Conservation (phyloP, 2,888 invertebrate genomes). For the Lymantria monacha region DNA sequence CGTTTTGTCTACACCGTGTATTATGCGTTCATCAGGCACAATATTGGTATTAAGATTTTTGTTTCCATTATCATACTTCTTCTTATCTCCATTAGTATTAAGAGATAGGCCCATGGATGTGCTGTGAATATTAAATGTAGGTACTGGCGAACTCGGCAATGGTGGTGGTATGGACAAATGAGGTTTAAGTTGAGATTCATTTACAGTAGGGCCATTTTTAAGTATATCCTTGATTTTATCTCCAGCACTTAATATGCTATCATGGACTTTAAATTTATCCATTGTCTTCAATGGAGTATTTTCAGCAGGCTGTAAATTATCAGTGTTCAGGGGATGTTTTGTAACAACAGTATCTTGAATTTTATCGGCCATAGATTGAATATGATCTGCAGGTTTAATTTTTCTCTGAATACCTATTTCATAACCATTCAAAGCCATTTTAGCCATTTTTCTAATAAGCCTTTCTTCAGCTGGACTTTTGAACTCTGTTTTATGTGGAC, state of each 20-base stretch:
- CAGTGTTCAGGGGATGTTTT: conserved; percentile 74
- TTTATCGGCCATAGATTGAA: conserved; percentile 77
- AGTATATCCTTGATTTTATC: conserved; percentile 66
- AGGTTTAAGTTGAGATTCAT: conserved; percentile 36
- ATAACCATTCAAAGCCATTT: conserved; percentile 78
- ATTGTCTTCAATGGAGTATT: conserved; percentile 55
- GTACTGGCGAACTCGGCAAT: conserved; percentile 66
- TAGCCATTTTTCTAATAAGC: conserved; percentile 76
- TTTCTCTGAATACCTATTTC: conserved; percentile 79
- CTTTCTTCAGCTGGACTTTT: conserved; percentile 78
- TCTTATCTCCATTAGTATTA: conserved; percentile 37
- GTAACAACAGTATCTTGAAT: conserved; percentile 80
- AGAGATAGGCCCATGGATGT: conserved; percentile 44
- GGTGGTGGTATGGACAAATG: conserved; percentile 63
- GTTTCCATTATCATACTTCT: conserved; percentile 42
- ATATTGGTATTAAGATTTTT: conserved; percentile 44
- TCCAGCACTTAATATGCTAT: conserved; percentile 53
- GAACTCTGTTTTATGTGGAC: conserved; percentile 59
- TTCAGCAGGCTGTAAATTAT: conserved; percentile 56
- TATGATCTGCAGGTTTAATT: conserved; percentile 78
- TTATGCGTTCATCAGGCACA: conserved; percentile 29
- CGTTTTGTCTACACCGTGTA: conserved; percentile 45
- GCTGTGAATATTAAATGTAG: conserved; percentile 56
- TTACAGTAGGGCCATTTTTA: conserved; percentile 54
- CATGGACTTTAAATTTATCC: conserved; percentile 59